Evolutionary conservation across 1,140 invertebrate genomes (phyloP), one percentile per base, ranked within the genome.

Genomic region (Megalonaias nervosa): DNA sequence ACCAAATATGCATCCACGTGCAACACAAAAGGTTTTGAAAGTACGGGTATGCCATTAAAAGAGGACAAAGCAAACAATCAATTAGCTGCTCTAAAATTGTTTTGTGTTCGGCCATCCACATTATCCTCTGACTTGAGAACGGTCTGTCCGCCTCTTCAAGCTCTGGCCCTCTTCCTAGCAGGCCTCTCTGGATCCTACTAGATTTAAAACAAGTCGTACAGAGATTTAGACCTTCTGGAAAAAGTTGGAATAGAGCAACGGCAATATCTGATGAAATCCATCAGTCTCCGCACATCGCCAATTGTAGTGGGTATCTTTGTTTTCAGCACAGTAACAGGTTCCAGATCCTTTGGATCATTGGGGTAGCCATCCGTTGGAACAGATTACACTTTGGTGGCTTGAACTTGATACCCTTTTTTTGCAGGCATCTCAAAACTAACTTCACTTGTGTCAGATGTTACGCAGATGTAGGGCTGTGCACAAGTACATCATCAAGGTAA

Each of bases 371-470:
- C 23, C 9, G 61, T 23, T 57, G n/a, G 13, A 74, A 77, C 9
- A 82, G 23, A 16, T 74, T 17, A 61, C 74, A 82, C 56, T 82
- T 82, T 0, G 68, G 31, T 48, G 68, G 61, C 67, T 80, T 73
- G 6, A 80, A 56, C 38, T 77, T 81, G 38, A 79, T 61, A 21
- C 80, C 72, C 2, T 89, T 88, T 64, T 79, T 67, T 56, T 69
- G 73, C 13, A 92, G 78, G 65, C 87, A 78, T 26, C 85, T 65
- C 11, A 92, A 83, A 6, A 93, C 83, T 60, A 79, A 74, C n/a
- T 68, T 23, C 1, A 92, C 57, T 56, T 90, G 61, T 26, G 77
- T 59, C 0, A 80, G 16, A 69, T 82, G 80, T n/a, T 79, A 21
- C 19, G 74, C 71, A 68, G 77, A 71, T 1, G 56, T 74, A 59